These are phyloP conservation scores for Microchrysa polita DNA, from an alignment of 2,888 invertebrate genomes.

Conservation along the genomic window DNA sequence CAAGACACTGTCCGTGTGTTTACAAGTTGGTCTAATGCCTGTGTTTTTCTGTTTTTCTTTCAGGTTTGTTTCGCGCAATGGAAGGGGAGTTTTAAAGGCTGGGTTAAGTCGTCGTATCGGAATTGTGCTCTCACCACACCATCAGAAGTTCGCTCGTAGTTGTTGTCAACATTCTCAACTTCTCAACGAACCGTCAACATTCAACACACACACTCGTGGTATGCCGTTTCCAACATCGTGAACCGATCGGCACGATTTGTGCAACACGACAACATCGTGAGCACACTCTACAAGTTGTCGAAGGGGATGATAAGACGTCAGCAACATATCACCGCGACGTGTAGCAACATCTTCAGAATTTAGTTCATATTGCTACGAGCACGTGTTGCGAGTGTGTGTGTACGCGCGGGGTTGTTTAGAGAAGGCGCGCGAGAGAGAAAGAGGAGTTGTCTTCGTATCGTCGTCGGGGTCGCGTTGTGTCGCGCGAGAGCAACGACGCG, in stretches of 20 bases:
- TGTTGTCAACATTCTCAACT: slow-evolving; percentile 19
- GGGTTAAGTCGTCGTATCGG: slow-evolving; percentile 45
- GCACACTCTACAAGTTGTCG: slow-evolving; percentile 43
- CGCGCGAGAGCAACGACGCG: slow-evolving; percentile 18
- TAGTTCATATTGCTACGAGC: not conserved
- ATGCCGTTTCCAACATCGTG: slow-evolving; percentile 18
- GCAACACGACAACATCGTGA: slow-evolving; percentile 10
- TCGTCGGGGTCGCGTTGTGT: slow-evolving; percentile 16
- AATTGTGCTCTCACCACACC: no score
- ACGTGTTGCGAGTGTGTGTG: not conserved
- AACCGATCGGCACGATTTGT: slow-evolving; percentile 6
- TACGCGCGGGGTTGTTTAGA: slow-evolving; percentile 28
- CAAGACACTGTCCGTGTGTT: slow-evolving; percentile 20
- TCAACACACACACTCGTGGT: not conserved
- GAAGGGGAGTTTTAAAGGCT: slow-evolving; percentile 53
- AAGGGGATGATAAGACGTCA: slow-evolving; percentile 27
- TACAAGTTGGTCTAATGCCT: slow-evolving; percentile 34
- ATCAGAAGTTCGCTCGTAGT: slow-evolving; percentile 15
- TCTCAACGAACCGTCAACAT: not conserved
- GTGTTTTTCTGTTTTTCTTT: slow-evolving; percentile 40
- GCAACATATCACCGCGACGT: slow-evolving; percentile 33
- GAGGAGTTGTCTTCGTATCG: slow-evolving; percentile 2
- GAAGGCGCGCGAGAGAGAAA: slow-evolving; percentile 16
- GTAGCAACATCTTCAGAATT: no score
- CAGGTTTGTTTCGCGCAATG: slow-evolving; percentile 52